Evolutionary conservation across 2,797 vertebrate species (phyloP).

Genomic region (Steatocranus sp.): DNA sequence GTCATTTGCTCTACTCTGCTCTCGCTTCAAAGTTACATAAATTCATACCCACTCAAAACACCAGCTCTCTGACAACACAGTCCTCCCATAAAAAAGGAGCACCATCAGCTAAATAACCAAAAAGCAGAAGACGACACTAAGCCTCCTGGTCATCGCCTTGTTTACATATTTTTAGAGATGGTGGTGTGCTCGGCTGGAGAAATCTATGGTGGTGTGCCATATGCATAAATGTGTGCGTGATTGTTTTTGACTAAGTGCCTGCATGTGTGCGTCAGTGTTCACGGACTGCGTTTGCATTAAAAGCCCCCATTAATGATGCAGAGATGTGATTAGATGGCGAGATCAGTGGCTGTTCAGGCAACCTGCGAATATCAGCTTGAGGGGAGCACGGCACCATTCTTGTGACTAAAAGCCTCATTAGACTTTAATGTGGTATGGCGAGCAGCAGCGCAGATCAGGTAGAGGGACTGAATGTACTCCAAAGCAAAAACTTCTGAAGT

Average conservation of each 20-base stretch:
- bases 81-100: not conserved
- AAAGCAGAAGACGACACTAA: not conserved
- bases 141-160: conserved; percentile 23
- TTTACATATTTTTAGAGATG: conserved; percentile 60
- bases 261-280: not conserved
- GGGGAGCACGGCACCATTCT: not conserved
- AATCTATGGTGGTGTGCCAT: conserved; percentile 30
- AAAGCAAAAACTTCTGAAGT: not conserved
- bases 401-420: conserved; percentile 23
- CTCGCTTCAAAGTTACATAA: not conserved
- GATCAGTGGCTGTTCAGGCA: not conserved
- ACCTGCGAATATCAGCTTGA: conserved; percentile 11
- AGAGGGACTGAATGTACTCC: not conserved
- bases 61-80: not conserved
- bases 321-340: conserved; percentile 1
- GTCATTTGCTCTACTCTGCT: conserved; percentile 13
- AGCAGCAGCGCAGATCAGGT: not conserved
- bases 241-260: not conserved
- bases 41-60: conserved; percentile 10
- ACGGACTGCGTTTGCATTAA: not conserved
- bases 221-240: not conserved
- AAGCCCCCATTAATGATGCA: conserved; percentile 37
- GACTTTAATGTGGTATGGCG: not conserved
- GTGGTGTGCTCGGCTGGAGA: conserved; percentile 39
- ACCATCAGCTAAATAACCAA: conserved; percentile 13